Evolutionary conservation across 1,140 invertebrate species (phyloP), one percentile per base, ranked within the genome.

Genomic region (Aplysia californica): DNA sequence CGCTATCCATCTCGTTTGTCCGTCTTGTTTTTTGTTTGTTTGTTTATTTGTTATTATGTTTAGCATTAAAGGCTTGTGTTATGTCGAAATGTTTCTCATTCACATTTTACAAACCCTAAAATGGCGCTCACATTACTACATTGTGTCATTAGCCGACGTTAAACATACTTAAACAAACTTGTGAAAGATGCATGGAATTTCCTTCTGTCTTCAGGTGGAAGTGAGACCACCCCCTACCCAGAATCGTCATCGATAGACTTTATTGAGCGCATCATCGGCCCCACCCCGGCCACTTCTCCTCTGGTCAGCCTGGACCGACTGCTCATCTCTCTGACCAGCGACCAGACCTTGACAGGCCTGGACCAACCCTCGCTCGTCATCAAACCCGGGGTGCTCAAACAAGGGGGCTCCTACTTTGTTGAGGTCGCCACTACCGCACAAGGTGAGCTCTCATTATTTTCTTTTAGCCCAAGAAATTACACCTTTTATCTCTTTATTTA

Each of bases 351-450:
- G 20, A 82, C 79, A 0, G 81, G 74, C 0, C 64, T 80, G 23
- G 66, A 78, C 31, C 50, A 79, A 18, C 65, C 69, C 5, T 78
- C 76, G 1, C 73, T 84, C 18, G 79, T 84, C 18, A 31, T 84
- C 26, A 79, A 78, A 36, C 77, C 80, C 2, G 81, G 79, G 5
- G 75, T 78, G 6, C 71, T 84, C 18, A 56, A 31, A 21, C 81
- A 79, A 55, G 81, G 81, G 3, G 41, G 69, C 0, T 67, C 66
- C n/a, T 82, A 84, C 39, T 56, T 84, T 26, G 56, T 82, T 31
- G 10, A 76, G 29, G 74, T 83, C n/a, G 77, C 26, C 3, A 74
- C 72, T 36, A 67, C n/a, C 20, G 31, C 70, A 21, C 15, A 36
- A 64, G 76, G 74, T 76, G 31, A 70, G 58, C 35, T 5, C 3